These are phyloP conservation scores for Opisthocomus hoazin DNA, from an alignment of 2,113 vertebrate genomes.

Conservation along the genomic window DNA sequence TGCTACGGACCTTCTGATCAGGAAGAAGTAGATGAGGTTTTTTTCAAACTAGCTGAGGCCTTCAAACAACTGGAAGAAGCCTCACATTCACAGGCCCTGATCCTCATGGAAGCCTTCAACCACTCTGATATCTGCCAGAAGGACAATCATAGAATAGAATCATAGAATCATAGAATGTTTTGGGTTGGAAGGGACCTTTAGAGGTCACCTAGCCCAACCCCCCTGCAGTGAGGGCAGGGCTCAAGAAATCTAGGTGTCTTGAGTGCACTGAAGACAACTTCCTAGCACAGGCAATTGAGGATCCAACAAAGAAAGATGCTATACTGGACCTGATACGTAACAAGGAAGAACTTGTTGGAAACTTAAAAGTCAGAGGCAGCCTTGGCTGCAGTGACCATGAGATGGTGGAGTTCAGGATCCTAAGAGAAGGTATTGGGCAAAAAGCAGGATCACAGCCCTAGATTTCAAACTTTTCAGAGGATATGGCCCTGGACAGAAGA, in stretches of 20 bases:
- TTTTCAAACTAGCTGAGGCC: background rate
- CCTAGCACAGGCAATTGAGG: background rate
- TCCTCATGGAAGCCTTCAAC: background rate
- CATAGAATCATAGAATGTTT: no score
- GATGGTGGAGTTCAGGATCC: background rate
- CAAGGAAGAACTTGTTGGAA: background rate
- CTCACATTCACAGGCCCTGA: background rate
- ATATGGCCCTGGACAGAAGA: background rate
- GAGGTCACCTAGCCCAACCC: no score
- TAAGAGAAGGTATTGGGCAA: background rate
- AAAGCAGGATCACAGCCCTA: background rate
- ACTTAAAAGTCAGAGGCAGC: background rate
- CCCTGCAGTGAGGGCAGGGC: no score
- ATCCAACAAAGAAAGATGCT: background rate
- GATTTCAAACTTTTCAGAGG: background rate
- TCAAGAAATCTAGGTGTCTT: background rate
- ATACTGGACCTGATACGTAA: background rate
- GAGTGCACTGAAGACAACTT: background rate
- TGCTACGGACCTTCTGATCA: background rate
- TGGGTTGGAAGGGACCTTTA: no score
- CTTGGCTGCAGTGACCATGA: background rate
- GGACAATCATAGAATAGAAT: no score
- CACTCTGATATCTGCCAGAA: background rate
- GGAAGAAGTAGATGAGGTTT: background rate
- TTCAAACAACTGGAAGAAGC: background rate